phyloP scores from a whole-genome alignment of 2,888 invertebrate species.

The Drosophila subsilvestris region DNA sequence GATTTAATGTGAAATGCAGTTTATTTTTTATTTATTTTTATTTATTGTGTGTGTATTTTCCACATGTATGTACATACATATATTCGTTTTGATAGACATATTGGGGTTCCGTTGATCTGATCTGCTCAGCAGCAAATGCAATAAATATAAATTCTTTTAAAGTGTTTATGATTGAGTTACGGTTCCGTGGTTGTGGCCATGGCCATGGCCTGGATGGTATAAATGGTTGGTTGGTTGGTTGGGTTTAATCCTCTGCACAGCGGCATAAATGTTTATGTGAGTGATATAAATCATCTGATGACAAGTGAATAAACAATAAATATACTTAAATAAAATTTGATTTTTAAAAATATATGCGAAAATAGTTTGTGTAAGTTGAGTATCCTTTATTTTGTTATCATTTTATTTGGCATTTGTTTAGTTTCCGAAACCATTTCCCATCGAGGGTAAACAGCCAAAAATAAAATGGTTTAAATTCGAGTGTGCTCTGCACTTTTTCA shows the following conservation, averaged over 20 bases:
- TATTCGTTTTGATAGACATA: slow-evolving; percentile 42
- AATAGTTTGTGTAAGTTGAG: neutral
- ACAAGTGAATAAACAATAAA: slow-evolving; percentile 26
- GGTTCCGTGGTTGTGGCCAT: neutral
- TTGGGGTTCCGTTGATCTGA: slow-evolving; percentile 22
- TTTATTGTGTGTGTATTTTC: slow-evolving; percentile 20
- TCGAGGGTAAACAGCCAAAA: slow-evolving; percentile 18
- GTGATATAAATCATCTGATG: slow-evolving; percentile 26
- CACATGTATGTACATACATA: neutral
- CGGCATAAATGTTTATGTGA: slow-evolving; percentile 4
- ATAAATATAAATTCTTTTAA: slow-evolving; percentile 46
- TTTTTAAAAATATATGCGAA: neutral
- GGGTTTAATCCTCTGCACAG: neutral
- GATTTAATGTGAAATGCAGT: slow-evolving; percentile 66
- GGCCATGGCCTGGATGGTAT: too few species aligned
- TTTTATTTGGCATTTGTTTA: neutral
- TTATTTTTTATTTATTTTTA: slow-evolving; percentile 51
- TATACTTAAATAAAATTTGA: neutral
- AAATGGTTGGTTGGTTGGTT: too few species aligned
- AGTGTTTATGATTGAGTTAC: slow-evolving; percentile 30
- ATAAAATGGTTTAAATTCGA: slow-evolving; percentile 20
- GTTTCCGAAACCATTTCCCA: slow-evolving; percentile 1
- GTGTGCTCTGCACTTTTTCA: slow-evolving; percentile 18
- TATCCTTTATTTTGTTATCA: neutral
- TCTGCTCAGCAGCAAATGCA: slow-evolving; percentile 8